Conservation (phyloP, 2,888 invertebrate genomes). For the Deroplatys truncata region DNA sequence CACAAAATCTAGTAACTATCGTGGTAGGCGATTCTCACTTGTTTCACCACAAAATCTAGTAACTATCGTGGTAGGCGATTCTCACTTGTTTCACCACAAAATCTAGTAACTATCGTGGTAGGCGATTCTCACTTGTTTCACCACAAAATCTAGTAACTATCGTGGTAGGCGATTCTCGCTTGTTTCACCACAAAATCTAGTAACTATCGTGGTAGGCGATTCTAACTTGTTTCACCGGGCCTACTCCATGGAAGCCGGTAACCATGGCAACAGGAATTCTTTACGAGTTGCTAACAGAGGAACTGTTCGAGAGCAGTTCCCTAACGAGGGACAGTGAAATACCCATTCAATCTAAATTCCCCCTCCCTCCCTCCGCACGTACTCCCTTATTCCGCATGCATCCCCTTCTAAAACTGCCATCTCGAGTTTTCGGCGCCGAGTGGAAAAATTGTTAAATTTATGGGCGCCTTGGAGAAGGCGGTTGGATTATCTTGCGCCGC, state of each 20-base stretch:
- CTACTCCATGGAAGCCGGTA: not conserved
- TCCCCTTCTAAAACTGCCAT: constrained; percentile 13
- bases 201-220: not conserved
- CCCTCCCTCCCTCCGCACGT: constrained; percentile 17
- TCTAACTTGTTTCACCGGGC: not conserved
- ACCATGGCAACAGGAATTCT: not conserved
- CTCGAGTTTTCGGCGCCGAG: constrained; percentile 23
- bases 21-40: not conserved
- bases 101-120: not conserved
- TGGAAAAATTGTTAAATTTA: constrained; percentile 31
- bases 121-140: not conserved
- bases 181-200: not conserved
- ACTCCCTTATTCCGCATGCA: constrained; percentile 11
- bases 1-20: not conserved
- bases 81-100: not conserved
- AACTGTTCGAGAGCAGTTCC: not conserved
- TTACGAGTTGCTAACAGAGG: not conserved
- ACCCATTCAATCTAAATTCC: constrained; percentile 18
- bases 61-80: not conserved
- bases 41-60: not conserved
- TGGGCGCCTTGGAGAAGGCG: constrained; percentile 15
- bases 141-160: not conserved
- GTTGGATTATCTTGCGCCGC: constrained; percentile 28
- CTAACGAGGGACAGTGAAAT: constrained; percentile 9
- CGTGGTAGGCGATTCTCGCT: too few species aligned